Evolutionary conservation across 2,797 vertebrate species (phyloP).

Genomic region (Bradypus variegatus): DNA sequence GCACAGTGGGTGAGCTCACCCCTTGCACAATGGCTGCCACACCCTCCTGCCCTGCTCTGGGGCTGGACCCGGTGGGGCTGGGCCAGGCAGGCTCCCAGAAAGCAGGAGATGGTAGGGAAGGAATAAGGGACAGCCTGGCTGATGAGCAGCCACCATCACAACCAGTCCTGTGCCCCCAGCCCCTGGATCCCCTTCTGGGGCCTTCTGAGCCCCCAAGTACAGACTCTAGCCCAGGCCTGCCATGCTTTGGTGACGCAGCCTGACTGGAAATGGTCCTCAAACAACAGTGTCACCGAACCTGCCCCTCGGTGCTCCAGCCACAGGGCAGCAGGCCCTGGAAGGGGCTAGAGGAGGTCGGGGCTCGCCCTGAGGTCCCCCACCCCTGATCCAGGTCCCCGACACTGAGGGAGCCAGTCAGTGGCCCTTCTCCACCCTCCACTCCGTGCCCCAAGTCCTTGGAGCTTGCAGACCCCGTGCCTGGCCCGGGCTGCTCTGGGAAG

Average conservation of each 20-base stretch:
- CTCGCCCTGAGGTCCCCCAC: neutral
- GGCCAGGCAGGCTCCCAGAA: conserved; percentile 25
- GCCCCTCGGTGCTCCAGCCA: neutral
- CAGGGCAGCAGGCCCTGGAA: neutral
- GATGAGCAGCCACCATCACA: neutral
- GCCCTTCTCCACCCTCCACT: neutral
- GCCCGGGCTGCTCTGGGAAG: neutral
- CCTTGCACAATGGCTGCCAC: conserved; percentile 49
- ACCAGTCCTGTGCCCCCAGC: neutral
- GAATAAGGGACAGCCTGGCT: neutral
- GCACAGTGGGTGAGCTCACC: conserved; percentile 53
- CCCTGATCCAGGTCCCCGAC: neutral
- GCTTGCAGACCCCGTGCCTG: neutral
- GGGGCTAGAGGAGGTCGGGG: neutral
- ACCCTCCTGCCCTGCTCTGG: neutral
- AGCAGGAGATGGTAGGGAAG: neutral
- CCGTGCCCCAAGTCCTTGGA: neutral
- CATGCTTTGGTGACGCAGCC: neutral
- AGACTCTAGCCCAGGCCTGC: neutral
- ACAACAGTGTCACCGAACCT: neutral
- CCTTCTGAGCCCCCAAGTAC: accelerated
- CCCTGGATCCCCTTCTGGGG: neutral
- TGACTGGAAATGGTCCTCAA: neutral
- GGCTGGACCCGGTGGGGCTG: neutral
- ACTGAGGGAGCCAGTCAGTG: neutral